A percentile compares a stretch with the other conserved stretches of the same genome.
phyloP scores from a whole-genome alignment of 1,140 invertebrate species.

The Sinonovacula constricta region DNA sequence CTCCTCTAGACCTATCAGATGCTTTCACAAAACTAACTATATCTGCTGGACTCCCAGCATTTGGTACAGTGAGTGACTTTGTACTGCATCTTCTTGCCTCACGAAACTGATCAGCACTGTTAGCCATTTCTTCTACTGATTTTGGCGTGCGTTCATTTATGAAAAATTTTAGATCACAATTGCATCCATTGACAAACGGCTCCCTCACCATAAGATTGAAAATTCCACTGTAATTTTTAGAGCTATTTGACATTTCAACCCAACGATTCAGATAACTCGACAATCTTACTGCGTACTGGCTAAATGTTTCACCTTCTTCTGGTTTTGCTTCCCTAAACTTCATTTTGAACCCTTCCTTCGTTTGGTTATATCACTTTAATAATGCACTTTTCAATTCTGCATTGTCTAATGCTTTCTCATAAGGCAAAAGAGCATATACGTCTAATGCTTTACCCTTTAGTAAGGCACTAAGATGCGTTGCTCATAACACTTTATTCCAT shows the following conservation, averaged over 20 bases:
- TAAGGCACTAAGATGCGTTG: constrained; percentile 8
- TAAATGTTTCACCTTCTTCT: constrained; percentile 2
- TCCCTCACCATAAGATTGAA: neutral
- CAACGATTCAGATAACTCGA: neutral
- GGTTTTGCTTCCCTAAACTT: constrained; percentile 1
- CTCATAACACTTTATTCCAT: constrained; percentile 23
- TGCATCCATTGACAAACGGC: neutral
- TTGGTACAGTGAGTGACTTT: neutral
- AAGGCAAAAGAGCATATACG: constrained; percentile 17
- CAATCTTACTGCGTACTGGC: neutral
- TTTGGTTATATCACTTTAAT: constrained; percentile 9
- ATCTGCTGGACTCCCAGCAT: neutral
- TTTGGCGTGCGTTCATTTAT: neutral
- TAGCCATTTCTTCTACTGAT: neutral
- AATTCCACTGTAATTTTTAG: neutral
- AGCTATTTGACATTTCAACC: neutral
- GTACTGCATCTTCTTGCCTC: neutral
- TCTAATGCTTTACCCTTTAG: constrained; percentile 24
- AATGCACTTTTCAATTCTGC: constrained; percentile 16
- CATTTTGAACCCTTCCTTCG: constrained; percentile 11
- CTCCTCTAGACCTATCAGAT: neutral
- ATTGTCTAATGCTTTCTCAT: neutral
- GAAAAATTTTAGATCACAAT: neutral
- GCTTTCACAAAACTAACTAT: no score
- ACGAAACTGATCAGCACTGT: neutral